Percentiles rank a stretch among this genome's conserved stretches.
phyloP scores from a whole-genome alignment of 2,888 invertebrate genomes.

The Leptodirus hochenwartii region DNA sequence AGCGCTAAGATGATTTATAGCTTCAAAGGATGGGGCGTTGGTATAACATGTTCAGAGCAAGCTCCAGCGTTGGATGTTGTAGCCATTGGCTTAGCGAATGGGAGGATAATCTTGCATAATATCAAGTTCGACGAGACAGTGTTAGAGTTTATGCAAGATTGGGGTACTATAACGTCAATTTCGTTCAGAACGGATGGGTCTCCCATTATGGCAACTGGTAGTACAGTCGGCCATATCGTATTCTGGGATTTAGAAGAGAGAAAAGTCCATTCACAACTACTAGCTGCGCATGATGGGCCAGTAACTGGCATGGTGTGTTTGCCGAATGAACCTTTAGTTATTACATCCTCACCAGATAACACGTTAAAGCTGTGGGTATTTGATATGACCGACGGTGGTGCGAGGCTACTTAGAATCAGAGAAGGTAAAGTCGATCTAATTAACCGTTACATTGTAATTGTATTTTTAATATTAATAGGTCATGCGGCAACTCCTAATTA shows the following conservation, averaged over 20 bases:
- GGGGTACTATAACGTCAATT: constrained; percentile 72
- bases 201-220: constrained; percentile 67
- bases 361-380: constrained; percentile 82
- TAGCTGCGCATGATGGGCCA: constrained; percentile 54
- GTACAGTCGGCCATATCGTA: constrained; percentile 66
- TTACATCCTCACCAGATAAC: constrained; percentile 88
- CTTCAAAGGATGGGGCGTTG: constrained; percentile 54
- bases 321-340: constrained; percentile 73
- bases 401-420: constrained; percentile 57
- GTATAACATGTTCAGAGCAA: constrained; percentile 60
- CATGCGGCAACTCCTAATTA: constrained; percentile 67
- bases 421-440: constrained; percentile 20
- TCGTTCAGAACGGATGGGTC: constrained; percentile 74
- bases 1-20: constrained; percentile 56
- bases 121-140: constrained; percentile 66
- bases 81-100: constrained; percentile 69
- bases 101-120: constrained; percentile 74
- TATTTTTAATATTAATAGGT: constrained; percentile 23
- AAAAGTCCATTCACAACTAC: constrained; percentile 60
- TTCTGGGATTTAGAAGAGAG: constrained; percentile 85
- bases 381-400: constrained; percentile 83
- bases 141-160: constrained; percentile 77
- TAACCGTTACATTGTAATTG: constrained; percentile 12
- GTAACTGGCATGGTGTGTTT: constrained; percentile 72
- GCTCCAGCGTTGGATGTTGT: constrained; percentile 87